Evolutionary conservation across 35 echinoderm and acorn worm genomes (phyloP).

Genomic region (Heliocidaris erythrogramma): DNA sequence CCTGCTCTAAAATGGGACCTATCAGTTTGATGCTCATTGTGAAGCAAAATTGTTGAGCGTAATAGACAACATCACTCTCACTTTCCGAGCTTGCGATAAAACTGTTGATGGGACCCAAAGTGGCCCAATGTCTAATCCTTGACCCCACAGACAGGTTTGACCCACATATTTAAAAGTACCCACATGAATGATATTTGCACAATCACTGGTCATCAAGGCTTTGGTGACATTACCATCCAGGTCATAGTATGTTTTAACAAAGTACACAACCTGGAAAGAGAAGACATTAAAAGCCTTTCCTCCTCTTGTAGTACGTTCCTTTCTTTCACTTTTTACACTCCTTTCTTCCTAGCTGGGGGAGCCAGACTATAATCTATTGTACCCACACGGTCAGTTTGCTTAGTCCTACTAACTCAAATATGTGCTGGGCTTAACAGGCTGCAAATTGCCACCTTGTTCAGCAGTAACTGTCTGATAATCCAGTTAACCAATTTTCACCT

Average conservation of each 20-base stretch:
- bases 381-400: slow-evolving; percentile 15
- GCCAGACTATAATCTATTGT: slow-evolving; percentile 20
- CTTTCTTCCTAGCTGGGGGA: not conserved
- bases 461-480: not conserved
- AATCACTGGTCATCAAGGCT: not conserved
- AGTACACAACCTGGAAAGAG: not conserved
- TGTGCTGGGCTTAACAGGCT: slow-evolving; percentile 7
- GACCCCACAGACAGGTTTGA: not conserved
- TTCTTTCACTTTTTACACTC: not conserved
- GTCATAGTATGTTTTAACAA: not conserved
- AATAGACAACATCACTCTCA: not conserved
- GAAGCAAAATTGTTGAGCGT: not conserved
- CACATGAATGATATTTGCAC: not conserved
- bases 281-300: not conserved
- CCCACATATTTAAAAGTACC: not conserved
- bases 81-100: not conserved
- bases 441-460: not conserved
- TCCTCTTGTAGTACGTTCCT: not conserved
- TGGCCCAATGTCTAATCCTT: not conserved
- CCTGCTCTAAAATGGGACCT: not conserved
- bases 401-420: slow-evolving; percentile 22
- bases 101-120: not conserved
- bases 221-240: not conserved
- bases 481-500: not conserved
- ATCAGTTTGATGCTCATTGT: not conserved